These are phyloP conservation scores for Drosophila nannoptera DNA, from an alignment of 1,140 invertebrate species.

Conservation along the genomic window DNA sequence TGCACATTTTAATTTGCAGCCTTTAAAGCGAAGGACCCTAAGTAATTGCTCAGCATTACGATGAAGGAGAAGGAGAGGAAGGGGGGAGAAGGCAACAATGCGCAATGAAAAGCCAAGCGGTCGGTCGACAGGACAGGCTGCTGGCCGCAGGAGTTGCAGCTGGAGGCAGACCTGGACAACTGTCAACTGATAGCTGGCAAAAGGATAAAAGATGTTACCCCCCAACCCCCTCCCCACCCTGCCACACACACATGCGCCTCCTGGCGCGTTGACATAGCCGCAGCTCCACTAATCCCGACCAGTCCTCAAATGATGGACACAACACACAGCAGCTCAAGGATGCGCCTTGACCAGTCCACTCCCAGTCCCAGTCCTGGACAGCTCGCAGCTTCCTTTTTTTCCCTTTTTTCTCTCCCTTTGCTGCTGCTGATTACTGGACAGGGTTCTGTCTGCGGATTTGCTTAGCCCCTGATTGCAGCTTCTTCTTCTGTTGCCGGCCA, in stretches of 20 bases:
- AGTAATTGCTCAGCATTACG: conserved; percentile 33
- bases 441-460: background rate
- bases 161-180: conserved; percentile 17
- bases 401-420: background rate
- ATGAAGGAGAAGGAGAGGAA: background rate
- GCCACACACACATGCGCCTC: background rate
- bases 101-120: conserved; percentile 29
- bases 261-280: conserved; percentile 26
- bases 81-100: conserved; percentile 6
- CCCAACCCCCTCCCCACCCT: too few species aligned
- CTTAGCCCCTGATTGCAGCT: conserved; percentile 21
- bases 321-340: conserved; percentile 41
- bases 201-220: conserved; percentile 8
- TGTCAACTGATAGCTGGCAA: conserved; percentile 30
- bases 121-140: background rate
- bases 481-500: background rate
- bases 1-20: conserved; percentile 49
- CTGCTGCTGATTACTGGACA: conserved; percentile 4
- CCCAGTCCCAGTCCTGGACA: background rate
- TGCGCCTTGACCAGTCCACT: conserved; percentile 15
- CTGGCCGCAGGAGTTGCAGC: background rate
- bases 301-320: conserved; percentile 63
- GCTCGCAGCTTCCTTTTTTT: background rate
- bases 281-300: conserved; percentile 63
- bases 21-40: conserved; percentile 25